phyloP scores from a whole-genome alignment of 2,888 invertebrate species.

The Zaprionus bogoriensis region DNA sequence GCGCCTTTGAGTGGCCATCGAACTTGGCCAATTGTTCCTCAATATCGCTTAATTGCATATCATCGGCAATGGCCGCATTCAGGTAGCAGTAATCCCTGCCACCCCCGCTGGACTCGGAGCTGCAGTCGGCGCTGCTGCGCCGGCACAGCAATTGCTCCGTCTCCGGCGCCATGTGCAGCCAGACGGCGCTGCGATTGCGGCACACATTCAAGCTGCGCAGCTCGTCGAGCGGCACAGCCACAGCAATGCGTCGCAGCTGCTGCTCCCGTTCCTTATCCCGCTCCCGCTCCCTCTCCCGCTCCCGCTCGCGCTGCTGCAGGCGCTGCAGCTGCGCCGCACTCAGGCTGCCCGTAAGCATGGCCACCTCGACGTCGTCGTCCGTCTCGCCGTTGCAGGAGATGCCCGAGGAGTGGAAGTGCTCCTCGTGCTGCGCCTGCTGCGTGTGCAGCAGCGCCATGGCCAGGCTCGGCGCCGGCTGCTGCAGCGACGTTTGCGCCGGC shows the following conservation, averaged over 20 bases:
- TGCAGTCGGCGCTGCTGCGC: slow-evolving; percentile 14
- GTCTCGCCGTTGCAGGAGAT: slow-evolving; percentile 82
- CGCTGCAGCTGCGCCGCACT: slow-evolving; percentile 46
- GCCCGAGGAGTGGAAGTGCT: slow-evolving; percentile 79
- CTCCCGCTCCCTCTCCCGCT: too few species aligned
- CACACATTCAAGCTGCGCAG: slow-evolving; percentile 80
- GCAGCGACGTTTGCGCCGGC: slow-evolving; percentile 35
- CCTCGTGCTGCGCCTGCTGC: slow-evolving; percentile 72
- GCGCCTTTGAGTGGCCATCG: slow-evolving; percentile 58
- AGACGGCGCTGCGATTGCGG: slow-evolving; percentile 81
- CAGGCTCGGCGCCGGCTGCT: slow-evolving; percentile 41
- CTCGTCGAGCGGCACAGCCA: slow-evolving; percentile 58
- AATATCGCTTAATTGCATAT: slow-evolving; percentile 82
- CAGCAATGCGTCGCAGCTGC: background rate
- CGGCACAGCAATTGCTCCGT: slow-evolving; percentile 41
- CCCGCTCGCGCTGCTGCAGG: slow-evolving; percentile 49
- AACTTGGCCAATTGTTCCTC: slow-evolving; percentile 82
- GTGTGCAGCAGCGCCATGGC: slow-evolving; percentile 59
- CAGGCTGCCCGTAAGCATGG: slow-evolving; percentile 72
- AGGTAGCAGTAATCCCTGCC: slow-evolving; percentile 36
- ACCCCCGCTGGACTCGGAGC: background rate
- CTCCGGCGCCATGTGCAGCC: slow-evolving; percentile 71
- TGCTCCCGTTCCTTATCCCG: slow-evolving; percentile 13
- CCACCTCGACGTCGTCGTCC: slow-evolving; percentile 78
- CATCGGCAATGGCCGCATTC: slow-evolving; percentile 73